A percentile compares a stretch with the other conserved stretches of the same genome.
These are phyloP conservation scores for Cataglyphis livida DNA, from an alignment of 2,888 invertebrate genomes.

Conservation along the genomic window DNA sequence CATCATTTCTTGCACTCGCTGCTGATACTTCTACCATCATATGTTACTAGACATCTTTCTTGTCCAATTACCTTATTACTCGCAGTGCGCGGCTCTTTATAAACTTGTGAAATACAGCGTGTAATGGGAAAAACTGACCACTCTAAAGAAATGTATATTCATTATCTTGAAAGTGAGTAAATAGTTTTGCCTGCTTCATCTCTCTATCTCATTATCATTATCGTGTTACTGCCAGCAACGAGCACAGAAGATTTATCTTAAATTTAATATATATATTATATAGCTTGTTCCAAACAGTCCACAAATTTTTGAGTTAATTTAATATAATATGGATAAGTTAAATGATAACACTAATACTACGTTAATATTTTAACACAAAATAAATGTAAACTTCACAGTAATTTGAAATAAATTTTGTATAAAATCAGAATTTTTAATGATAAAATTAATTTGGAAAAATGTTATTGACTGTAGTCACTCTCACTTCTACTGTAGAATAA, in stretches of 20 bases:
- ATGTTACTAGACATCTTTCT: not conserved
- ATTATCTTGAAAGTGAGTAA: conserved; percentile 34
- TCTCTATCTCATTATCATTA: conserved; percentile 36
- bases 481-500: too few relatives aligned
- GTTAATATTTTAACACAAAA: too few relatives aligned
- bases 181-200: conserved; percentile 13
- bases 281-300: too few relatives aligned
- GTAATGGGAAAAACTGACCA: conserved; percentile 36
- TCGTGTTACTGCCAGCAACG: conserved; percentile 12
- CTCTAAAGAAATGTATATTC: conserved; percentile 36
- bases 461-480: too few relatives aligned
- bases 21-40: not conserved
- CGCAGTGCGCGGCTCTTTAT: conserved; percentile 11
- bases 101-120: conserved; percentile 29
- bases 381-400: too few relatives aligned
- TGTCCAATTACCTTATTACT: conserved; percentile 51
- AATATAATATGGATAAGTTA: too few relatives aligned
- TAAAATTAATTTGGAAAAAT: too few relatives aligned
- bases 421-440: too few relatives aligned
- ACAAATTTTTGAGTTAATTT: too few relatives aligned
- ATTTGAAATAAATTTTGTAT: too few relatives aligned
- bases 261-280: too few relatives aligned
- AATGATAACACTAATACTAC: too few relatives aligned
- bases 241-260: not conserved
- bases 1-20: conserved; percentile 4